A percentile compares a stretch with the other conserved stretches of the same genome.
Conservation (phyloP, 2,888 invertebrate species). For the Lamellibrachia columna region DNA sequence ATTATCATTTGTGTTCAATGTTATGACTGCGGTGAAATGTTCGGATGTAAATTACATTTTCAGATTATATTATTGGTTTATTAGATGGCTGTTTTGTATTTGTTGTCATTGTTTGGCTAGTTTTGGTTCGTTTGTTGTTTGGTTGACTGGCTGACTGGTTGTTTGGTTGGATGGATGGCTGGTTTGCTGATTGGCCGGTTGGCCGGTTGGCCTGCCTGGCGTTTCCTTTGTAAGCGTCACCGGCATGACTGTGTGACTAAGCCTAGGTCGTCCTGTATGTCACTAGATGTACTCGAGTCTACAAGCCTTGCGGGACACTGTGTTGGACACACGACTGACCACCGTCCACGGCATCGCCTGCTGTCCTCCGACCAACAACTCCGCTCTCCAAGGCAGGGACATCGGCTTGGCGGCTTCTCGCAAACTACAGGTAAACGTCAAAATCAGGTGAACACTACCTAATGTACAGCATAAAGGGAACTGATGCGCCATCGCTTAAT, state of each 20-base stretch:
- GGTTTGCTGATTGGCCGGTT: no score
- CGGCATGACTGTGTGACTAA: neutral
- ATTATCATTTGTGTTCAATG: neutral
- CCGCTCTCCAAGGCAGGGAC: neutral
- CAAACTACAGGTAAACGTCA: neutral
- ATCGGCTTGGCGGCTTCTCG: neutral
- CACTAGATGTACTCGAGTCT: neutral
- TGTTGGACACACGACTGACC: neutral
- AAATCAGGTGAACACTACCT: no score
- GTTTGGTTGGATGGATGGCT: neutral
- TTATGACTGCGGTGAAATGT: neutral
- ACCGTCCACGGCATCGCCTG: neutral
- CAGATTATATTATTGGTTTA: neutral
- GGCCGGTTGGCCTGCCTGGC: neutral
- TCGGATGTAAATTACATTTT: neutral
- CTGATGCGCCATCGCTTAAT: no score
- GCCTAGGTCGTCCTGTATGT: neutral
- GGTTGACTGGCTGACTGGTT: neutral
- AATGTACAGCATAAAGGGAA: no score
- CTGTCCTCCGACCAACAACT: neutral
- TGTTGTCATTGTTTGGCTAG: neutral
- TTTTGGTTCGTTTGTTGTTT: neutral
- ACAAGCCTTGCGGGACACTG: neutral
- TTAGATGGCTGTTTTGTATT: neutral
- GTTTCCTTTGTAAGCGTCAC: neutral